These are phyloP conservation scores for Astropecten irregularis DNA, from an alignment of 53 echinoderm and acorn worm species.

Conservation along the genomic window DNA sequence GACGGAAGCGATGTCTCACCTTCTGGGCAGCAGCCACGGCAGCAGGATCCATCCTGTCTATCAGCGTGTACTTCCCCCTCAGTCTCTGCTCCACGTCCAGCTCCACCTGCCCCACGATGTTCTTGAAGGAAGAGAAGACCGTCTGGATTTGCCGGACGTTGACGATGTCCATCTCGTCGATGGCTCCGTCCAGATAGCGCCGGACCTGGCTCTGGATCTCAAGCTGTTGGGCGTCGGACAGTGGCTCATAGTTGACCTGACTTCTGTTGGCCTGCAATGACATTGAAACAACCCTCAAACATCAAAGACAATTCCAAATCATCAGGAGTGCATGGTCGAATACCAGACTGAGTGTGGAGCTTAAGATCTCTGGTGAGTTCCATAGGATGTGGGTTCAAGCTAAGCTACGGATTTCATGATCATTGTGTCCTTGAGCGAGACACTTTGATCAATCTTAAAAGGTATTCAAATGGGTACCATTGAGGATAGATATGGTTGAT, in stretches of 20 bases:
- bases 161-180: conserved; percentile 92
- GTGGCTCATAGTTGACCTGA: conserved; percentile 90
- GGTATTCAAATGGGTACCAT: too few relatives aligned
- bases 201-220: conserved; percentile 87
- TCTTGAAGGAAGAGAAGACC: conserved; percentile 79
- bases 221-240: conserved; percentile 85
- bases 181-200: conserved; percentile 82
- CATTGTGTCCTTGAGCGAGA: too few relatives aligned
- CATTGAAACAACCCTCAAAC: too few relatives aligned
- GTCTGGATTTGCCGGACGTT: conserved; percentile 90
- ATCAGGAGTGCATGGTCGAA: too few relatives aligned
- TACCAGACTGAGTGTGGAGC: too few relatives aligned
- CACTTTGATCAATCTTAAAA: too few relatives aligned
- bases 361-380: too few relatives aligned
- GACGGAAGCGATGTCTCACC: conserved; percentile 65
- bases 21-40: conserved; percentile 95
- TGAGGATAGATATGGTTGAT: too few relatives aligned
- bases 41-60: conserved; percentile 84
- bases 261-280: conserved; percentile 89
- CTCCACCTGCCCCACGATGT: conserved; percentile 86
- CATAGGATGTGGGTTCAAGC: too few relatives aligned
- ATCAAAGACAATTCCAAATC: too few relatives aligned
- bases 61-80: conserved; percentile 83
- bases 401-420: too few relatives aligned
- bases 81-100: conserved; percentile 79